Percentiles rank a stretch among this genome's conserved stretches.
phyloP scores from a whole-genome alignment of 1,140 invertebrate species.

The Vanessa tameamea region DNA sequence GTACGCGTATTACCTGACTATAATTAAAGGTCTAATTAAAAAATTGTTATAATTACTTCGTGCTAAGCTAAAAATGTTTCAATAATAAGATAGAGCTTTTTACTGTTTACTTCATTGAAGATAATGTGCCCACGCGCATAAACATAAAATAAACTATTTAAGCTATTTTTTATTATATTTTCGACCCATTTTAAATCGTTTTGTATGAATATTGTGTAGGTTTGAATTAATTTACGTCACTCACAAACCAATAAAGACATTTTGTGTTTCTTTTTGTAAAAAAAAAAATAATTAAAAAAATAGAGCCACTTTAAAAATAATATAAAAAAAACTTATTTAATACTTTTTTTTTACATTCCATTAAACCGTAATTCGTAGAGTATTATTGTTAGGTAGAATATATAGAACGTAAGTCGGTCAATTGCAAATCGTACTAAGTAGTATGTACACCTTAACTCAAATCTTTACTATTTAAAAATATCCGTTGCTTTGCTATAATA shows the following conservation, averaged over 20 bases:
- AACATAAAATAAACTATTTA: no score
- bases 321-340: not conserved
- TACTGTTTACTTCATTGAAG: no score
- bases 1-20: no score
- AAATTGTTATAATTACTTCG: no score
- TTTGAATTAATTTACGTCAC: not conserved
- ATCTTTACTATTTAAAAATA: constrained; percentile 51
- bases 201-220: not conserved
- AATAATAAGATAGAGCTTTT: no score
- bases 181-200: not conserved
- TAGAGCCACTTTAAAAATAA: not conserved
- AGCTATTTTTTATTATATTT: not conserved
- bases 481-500: constrained; percentile 62
- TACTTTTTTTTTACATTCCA: constrained; percentile 7
- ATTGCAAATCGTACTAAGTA: constrained; percentile 63
- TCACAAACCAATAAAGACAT: not conserved
- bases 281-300: not conserved
- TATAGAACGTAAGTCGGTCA: constrained; percentile 72
- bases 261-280: not conserved
- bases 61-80: no score
- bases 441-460: constrained; percentile 55
- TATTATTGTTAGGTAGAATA: constrained; percentile 56
- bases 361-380: constrained; percentile 43
- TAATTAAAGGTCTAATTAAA: no score
- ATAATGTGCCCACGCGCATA: no score